Conservation (phyloP, 2,113 vertebrate genomes). For the Nettapus auritus region DNA sequence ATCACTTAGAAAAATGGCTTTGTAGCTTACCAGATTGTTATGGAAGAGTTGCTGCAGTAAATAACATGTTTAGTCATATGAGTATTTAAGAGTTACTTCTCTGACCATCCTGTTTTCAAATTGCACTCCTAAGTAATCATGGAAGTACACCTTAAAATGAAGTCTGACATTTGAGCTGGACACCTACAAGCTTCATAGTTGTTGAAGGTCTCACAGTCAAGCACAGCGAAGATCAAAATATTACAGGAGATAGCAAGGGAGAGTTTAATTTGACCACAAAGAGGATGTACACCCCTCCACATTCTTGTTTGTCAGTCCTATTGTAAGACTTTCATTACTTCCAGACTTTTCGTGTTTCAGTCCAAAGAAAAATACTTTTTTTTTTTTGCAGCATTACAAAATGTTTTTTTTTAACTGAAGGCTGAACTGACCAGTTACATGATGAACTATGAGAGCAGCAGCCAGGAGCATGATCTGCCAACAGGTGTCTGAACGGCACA, state of each 20-base stretch:
- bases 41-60: neutral
- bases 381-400: neutral
- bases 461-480: neutral
- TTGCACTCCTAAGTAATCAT: neutral
- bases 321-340: neutral
- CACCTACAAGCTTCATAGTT: neutral
- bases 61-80: neutral
- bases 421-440: neutral
- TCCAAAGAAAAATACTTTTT: neutral
- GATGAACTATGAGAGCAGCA: neutral
- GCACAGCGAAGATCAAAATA: neutral
- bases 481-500: fast-evolving
- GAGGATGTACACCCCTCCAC: neutral
- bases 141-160: neutral
- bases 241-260: neutral
- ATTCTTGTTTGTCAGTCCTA: neutral
- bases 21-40: neutral
- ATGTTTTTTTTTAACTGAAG: neutral
- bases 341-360: neutral
- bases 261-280: neutral
- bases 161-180: neutral
- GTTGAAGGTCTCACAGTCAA: neutral
- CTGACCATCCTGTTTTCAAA: neutral
- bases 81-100: neutral
- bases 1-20: neutral